Conservation (phyloP, 2,888 invertebrate genomes). For the Panopea generosa region DNA sequence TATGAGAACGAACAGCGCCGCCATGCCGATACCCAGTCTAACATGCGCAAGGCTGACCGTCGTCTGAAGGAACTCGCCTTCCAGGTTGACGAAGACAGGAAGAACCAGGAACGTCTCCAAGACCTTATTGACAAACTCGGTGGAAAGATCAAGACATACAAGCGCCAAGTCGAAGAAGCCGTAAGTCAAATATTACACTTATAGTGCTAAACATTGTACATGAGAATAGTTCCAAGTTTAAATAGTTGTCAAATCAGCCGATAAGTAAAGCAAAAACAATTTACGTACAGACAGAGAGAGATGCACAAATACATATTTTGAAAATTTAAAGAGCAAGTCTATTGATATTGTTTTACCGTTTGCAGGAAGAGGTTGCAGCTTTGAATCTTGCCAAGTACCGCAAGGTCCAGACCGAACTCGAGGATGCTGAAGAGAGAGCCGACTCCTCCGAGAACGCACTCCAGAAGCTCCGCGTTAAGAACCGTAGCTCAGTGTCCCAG, state of each 20-base stretch:
- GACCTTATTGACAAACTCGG: conserved; percentile 99
- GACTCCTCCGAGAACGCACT: conserved; percentile 86
- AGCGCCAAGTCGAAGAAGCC: conserved; percentile 99
- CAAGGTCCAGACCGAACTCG: conserved; percentile 86
- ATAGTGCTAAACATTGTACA: too few relatives aligned
- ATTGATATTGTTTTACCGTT: too few relatives aligned
- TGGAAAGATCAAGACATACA: conserved; percentile 99
- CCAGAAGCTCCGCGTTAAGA: conserved; percentile 85
- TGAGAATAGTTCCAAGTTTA: too few relatives aligned
- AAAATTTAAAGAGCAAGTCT: too few relatives aligned
- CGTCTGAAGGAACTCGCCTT: conserved; percentile 97
- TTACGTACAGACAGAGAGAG: too few relatives aligned
- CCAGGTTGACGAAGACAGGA: conserved; percentile 96
- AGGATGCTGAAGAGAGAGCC: conserved; percentile 87
- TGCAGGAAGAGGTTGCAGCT: conserved; percentile 86
- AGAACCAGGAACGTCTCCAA: conserved; percentile 99
- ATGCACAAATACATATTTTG: too few relatives aligned
- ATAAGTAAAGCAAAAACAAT: too few relatives aligned
- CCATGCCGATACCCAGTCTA: conserved; percentile 99
- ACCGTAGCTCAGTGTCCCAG: conserved; percentile 83
- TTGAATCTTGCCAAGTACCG: conserved; percentile 87
- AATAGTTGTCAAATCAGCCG: too few relatives aligned
- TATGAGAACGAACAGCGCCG: conserved; percentile 99
- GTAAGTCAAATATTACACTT: too few relatives aligned
- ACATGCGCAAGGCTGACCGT: conserved; percentile 97